Conservation (phyloP, 1,140 invertebrate genomes). For the Drosophila willistoni region DNA sequence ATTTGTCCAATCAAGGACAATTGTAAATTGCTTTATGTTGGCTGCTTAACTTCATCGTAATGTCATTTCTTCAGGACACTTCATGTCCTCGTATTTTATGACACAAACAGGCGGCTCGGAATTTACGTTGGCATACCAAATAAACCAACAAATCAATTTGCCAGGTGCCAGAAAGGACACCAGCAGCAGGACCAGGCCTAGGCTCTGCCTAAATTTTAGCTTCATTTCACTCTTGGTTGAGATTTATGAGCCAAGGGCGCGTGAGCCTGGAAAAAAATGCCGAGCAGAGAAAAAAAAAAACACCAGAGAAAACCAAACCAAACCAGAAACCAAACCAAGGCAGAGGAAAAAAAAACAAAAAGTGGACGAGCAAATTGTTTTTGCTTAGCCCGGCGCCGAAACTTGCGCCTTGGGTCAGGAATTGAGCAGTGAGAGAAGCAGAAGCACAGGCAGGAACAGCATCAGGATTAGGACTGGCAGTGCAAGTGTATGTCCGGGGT, state of each 20-base stretch:
- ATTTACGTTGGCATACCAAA: constrained; percentile 68
- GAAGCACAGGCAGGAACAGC: constrained; percentile 25
- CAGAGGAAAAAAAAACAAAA: constrained; percentile 30
- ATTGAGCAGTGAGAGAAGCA: constrained; percentile 5
- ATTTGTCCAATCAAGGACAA: constrained; percentile 76
- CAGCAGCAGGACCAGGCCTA: constrained; percentile 26
- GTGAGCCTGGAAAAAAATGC: constrained; percentile 67
- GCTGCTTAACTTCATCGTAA: constrained; percentile 77
- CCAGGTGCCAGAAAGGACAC: constrained; percentile 60
- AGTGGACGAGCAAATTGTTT: constrained; percentile 69
- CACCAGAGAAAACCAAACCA: not conserved
- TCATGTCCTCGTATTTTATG: constrained; percentile 77
- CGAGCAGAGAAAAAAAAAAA: constrained; percentile 9
- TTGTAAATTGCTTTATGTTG: constrained; percentile 79
- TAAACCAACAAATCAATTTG: constrained; percentile 82
- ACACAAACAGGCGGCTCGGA: constrained; percentile 73
- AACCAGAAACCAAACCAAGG: constrained; percentile 16
- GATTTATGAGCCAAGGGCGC: constrained; percentile 80
- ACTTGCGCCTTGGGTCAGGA: constrained; percentile 38
- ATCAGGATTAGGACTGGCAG: constrained; percentile 23
- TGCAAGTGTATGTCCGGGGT: not conserved
- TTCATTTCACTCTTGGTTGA: constrained; percentile 80
- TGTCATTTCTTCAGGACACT: constrained; percentile 75
- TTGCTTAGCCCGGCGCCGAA: constrained; percentile 63
- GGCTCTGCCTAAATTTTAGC: constrained; percentile 64